These are phyloP conservation scores for Odobenus rosmarus DNA, from an alignment of 2,113 vertebrate genomes.

Conservation along the genomic window DNA sequence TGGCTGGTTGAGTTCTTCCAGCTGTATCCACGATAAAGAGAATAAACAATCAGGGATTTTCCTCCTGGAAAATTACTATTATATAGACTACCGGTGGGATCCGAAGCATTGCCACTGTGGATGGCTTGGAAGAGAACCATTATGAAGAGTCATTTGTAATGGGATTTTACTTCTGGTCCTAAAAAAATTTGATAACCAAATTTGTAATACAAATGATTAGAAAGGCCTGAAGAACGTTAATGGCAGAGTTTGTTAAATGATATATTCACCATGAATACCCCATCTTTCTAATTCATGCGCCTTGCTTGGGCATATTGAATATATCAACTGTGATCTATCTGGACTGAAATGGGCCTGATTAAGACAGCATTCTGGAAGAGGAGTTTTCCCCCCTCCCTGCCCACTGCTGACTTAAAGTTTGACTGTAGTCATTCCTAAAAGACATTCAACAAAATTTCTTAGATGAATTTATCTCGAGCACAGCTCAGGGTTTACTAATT, in stretches of 20 bases:
- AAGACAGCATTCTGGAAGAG: background rate
- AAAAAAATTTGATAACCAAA: constrained; percentile 34
- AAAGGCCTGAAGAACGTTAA: background rate
- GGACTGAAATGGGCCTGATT: background rate
- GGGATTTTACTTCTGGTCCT: constrained; percentile 17
- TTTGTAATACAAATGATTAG: constrained; percentile 42
- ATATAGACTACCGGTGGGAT: background rate
- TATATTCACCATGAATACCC: background rate
- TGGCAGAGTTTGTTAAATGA: constrained; percentile 24
- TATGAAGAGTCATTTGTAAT: background rate
- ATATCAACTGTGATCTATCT: background rate
- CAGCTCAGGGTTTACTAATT: background rate
- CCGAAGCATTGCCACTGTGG: background rate
- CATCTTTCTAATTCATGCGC: background rate
- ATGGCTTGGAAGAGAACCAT: background rate
- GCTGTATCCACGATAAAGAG: background rate
- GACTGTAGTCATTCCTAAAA: constrained; percentile 4
- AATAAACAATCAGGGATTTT: background rate
- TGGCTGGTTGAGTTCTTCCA: constrained; percentile 4
- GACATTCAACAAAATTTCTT: background rate
- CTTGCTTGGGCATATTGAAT: background rate
- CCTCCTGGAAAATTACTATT: background rate
- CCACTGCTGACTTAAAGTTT: background rate
- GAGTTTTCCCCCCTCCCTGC: background rate
- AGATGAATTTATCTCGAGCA: background rate